Base-by-base conservation (phyloP, 2,797 vertebrate species). In the Paratrypauchen microcephalus region DNA sequence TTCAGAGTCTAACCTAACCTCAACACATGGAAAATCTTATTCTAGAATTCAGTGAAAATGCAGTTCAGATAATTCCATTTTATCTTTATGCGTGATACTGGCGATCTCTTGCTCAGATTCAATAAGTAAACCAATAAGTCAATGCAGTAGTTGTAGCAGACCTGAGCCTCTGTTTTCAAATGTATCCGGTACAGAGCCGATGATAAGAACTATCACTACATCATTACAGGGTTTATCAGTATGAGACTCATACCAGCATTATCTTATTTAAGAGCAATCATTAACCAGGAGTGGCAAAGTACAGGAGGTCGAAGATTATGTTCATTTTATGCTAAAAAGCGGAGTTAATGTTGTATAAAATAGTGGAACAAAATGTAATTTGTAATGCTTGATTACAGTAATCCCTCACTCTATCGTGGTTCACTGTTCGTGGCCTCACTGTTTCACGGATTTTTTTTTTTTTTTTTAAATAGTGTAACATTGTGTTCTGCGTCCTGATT, bases 201-300 rank as follows among this genome's bases (percentile, higher is more conserved):
- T 84, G 87, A 91, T 88, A 87, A 36, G 30, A 0, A 2, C 63
- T 28, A 66, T 89, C 81, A 65, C 63, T 69, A 24, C 71, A 62
- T 76, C 80, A 70, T 56, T 86, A 81, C 55, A 83, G 47, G 55
- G 58, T 72, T 78, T 78, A 86, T 87, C 83, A 80, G 50, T 58
- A 48, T 62, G 82, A 83, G 82, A 91, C 86, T 70, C 73, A 76
- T 71, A 85, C 71, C 57, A 48, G 78, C 86, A 83, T 89, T 89
- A 91, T 91, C 90, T 78, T 82, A 75, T 87, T 86, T 83, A 72
- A 75, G 73, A 36, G 68, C 23, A 88, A 86, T 92, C 56, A 90
- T 91, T 91, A 91, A 90, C 86, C 45, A 3, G 16, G 11, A 13
- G 63, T n/a, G 47, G 26, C 63, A 65, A 65, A 65, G 63, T 65